phyloP scores from a whole-genome alignment of 2,888 invertebrate species.

The Ischnura elegans region DNA sequence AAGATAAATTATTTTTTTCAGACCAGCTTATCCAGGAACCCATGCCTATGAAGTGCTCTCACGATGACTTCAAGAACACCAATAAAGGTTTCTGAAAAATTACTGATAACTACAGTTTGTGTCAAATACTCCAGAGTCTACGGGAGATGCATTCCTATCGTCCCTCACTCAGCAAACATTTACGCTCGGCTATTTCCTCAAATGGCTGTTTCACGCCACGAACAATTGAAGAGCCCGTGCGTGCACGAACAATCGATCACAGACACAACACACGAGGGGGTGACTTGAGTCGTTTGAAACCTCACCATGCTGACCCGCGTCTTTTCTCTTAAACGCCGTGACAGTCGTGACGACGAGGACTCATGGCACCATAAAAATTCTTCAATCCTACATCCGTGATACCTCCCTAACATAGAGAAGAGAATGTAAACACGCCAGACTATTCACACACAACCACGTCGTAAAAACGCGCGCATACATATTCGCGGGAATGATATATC shows the following conservation, averaged over 20 bases:
- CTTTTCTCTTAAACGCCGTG: neutral
- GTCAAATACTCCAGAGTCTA: no score
- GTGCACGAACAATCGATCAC: neutral
- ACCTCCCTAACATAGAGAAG: neutral
- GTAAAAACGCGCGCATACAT: neutral
- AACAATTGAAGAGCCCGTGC: neutral
- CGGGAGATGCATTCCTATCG: no score
- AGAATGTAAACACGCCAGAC: neutral
- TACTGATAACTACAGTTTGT: no score
- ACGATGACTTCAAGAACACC: no score
- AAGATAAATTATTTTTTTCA: no score
- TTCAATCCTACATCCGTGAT: neutral
- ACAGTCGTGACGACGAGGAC: neutral
- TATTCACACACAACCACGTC: neutral
- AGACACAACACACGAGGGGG: neutral
- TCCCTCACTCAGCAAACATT: neutral
- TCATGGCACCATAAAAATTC: constrained; percentile 10
- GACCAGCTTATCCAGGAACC: no score
- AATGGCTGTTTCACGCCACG: no score
- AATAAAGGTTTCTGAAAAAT: no score
- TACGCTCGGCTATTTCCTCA: neutral
- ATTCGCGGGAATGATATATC: constrained; percentile 14
- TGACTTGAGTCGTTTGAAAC: neutral
- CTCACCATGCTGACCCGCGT: neutral
- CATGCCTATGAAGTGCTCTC: no score